A percentile compares a stretch with the other conserved stretches of the same genome.
phyloP scores from a whole-genome alignment of 2,888 invertebrate species.

The Horisme vitalbata region DNA sequence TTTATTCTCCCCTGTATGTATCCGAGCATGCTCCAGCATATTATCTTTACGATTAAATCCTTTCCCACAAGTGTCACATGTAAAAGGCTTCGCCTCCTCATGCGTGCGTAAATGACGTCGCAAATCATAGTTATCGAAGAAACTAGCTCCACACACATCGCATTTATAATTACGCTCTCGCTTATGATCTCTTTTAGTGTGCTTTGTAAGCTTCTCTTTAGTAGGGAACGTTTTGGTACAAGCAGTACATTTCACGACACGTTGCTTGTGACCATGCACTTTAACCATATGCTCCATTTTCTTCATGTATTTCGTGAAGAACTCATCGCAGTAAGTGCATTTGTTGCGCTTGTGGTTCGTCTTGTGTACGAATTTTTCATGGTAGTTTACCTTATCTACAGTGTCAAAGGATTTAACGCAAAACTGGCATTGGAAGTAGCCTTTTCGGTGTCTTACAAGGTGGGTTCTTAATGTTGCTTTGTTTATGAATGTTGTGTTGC shows the following conservation, averaged over 20 bases:
- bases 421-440: constrained; percentile 40
- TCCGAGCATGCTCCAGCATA: constrained; percentile 13
- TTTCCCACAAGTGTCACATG: constrained; percentile 7
- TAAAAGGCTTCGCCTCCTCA: constrained; percentile 10
- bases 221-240: constrained; percentile 47
- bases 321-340: constrained; percentile 23
- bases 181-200: constrained; percentile 58
- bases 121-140: constrained; percentile 40
- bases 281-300: constrained; percentile 49
- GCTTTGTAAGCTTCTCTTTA: constrained; percentile 40
- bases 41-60: constrained; percentile 16
- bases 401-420: constrained; percentile 59
- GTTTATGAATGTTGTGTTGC: constrained; percentile 41
- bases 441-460: constrained; percentile 26
- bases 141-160: constrained; percentile 59
- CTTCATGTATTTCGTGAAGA: constrained; percentile 42
- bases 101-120: constrained; percentile 48
- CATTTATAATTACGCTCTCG: constrained; percentile 59
- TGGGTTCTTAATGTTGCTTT: constrained; percentile 27
- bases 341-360: constrained; percentile 15
- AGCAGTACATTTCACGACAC: constrained; percentile 44
- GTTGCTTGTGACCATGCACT: constrained; percentile 44
- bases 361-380: constrained; percentile 52
- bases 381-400: constrained; percentile 44
- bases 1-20: constrained; percentile 7